Evolutionary conservation across 2,888 invertebrate species (phyloP), one percentile per base, ranked within the genome.

Genomic region (Yponomeuta malinellus): DNA sequence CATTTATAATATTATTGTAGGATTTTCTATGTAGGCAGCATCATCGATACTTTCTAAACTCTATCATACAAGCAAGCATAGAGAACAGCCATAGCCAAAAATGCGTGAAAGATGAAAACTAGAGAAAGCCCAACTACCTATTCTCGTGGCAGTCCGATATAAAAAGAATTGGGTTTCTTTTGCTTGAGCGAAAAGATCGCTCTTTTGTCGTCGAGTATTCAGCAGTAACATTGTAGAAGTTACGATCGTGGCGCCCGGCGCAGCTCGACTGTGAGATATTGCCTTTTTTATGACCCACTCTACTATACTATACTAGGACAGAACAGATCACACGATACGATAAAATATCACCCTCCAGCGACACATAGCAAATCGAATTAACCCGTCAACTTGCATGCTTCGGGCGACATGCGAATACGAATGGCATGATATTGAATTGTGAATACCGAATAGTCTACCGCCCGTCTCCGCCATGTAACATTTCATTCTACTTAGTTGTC

Each of bases 331-430:
- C 90, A 91, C 89, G 89, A 89, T 91, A 85, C 89, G 87, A 91
- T 92, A 90, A 92, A 91, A 92, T 90, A 91, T 90, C 86, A 88
- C 90, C 87, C 87, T 87, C 85, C 83, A 86, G 85, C 84, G 82
- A 80, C 81, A 83, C 84, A 64, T 33, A 65, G 12, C 86, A 90
- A 92, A 91, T 91, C 86, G 91, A 90, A 89, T 92, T 91, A 91
- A 90, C 89, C 90, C 91, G 89, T 91, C 91, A 89, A 89, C 91
- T 89, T 89, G 90, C 90, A 90, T 91, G 88, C 89, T 87, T 89
- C 89, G 52, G 33, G 37, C 85, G 86, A 87, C 86, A 86, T 85
- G 83, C 82, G 85, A 88, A 90, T 89, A 88, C 85, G 81, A 89
- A 90, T 89, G 81, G 84, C 81, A 83, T 80, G 83, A 86, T 88